Evolutionary conservation across 2,797 vertebrate species (phyloP), one percentile per base, ranked within the genome.

Genomic region (Periparus ater): DNA sequence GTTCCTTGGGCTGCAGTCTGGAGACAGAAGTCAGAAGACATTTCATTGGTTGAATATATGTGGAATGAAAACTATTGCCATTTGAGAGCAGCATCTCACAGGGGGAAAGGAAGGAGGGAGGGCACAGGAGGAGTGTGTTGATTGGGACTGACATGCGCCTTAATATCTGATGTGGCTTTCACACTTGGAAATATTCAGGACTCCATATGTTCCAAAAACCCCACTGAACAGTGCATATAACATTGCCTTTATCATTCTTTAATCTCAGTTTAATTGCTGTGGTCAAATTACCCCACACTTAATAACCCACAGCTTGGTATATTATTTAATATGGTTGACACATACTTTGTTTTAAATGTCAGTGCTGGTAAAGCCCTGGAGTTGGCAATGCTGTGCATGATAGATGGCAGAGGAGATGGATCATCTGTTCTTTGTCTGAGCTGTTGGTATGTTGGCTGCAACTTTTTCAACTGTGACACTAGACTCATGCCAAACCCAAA

Each of bases 181-280:
- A 97, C 97, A 98, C 96, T 97, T 97, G 86, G 86, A 95, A 93
- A 94, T 97, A 97, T 98, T 98, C 97, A 97, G 86, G 95, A 95
- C 95, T 95, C 98, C 97, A 97, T 98, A 98, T 98, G 98, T 97
- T 98, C 96, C 91, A 91, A 96, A 80, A 77, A 96, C 95, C 97
- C 93, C 97, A 88, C 95, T 89, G 93, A 94, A 88, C 91, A 89
- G 94, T 67, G 95, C 97, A 97, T 96, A 97, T 97, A 98, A 98
- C 96, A 95, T 96, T 89, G 96, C 97, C 91, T 97, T 98, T 98
- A 98, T 98, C 97, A 95, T 91, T 96, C 98, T 98, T 98, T 99
- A 99, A 99, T 99, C 98, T 99, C 98, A 97, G 98, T 99, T 99
- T 99, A 99, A 99, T 99, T 98, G 97, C 97, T 98, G 97, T 97